These are phyloP conservation scores for Rhabdomys pumilio DNA, from an alignment of 2,797 vertebrate genomes.

Conservation along the genomic window DNA sequence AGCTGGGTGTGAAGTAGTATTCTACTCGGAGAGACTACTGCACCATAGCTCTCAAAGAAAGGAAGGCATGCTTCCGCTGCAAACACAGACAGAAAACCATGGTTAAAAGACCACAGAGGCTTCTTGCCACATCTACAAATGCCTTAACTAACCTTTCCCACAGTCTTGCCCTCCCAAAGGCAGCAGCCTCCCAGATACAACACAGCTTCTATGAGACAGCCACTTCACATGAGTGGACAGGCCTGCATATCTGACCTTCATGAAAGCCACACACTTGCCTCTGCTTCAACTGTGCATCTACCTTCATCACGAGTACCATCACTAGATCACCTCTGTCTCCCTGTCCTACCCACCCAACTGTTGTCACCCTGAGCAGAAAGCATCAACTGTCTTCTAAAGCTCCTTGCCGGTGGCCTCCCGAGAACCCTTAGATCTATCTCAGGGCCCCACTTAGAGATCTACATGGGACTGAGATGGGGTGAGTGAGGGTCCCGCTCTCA, in stretches of 20 bases:
- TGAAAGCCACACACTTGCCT: no score
- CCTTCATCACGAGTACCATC: not conserved
- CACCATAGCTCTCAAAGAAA: rapidly evolving
- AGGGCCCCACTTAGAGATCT: not conserved
- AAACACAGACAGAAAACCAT: not conserved
- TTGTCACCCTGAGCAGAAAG: no score
- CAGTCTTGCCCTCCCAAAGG: not conserved
- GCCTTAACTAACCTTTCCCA: not conserved
- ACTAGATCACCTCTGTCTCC: not conserved
- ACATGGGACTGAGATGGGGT: no score
- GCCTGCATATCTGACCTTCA: not conserved
- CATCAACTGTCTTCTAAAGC: no score
- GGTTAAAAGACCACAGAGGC: no score
- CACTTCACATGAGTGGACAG: not conserved
- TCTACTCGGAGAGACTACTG: rapidly evolving
- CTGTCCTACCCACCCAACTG: no score
- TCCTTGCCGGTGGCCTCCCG: no score
- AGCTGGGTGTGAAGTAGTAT: rapidly evolving
- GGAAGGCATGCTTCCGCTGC: not conserved
- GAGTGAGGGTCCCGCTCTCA: not conserved
- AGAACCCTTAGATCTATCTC: not conserved
- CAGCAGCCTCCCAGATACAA: not conserved
- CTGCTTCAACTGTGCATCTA: not conserved
- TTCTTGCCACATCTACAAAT: not conserved
- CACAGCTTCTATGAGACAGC: not conserved